These are phyloP conservation scores for Calameuta pallipes DNA, from an alignment of 2,888 invertebrate genomes.

Conservation along the genomic window DNA sequence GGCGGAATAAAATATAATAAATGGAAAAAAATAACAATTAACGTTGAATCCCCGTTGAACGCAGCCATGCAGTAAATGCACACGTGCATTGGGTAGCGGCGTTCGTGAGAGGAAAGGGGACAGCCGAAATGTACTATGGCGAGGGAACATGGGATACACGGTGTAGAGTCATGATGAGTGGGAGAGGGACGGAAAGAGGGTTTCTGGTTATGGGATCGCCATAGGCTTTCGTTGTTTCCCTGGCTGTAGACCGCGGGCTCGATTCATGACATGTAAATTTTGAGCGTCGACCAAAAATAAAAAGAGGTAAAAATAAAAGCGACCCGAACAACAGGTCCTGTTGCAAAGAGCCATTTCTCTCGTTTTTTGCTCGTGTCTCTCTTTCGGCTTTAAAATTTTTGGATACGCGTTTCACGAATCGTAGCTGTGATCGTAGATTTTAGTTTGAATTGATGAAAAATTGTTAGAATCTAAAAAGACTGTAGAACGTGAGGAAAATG, in stretches of 20 bases:
- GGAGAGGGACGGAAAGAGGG: constrained; percentile 10
- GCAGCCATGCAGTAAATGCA: constrained; percentile 39
- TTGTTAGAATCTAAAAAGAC: not conserved
- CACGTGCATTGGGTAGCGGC: constrained; percentile 20
- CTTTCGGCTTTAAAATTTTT: not conserved
- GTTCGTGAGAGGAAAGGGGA: not conserved
- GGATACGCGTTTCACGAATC: not conserved
- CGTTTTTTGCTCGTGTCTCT: not conserved
- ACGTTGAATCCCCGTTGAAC: constrained; percentile 37
- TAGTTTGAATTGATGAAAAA: not conserved
- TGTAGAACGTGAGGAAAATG: not conserved
- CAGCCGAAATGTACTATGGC: not conserved
- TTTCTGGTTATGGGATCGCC: constrained; percentile 19
- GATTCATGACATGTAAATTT: constrained; percentile 41
- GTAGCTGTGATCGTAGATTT: not conserved
- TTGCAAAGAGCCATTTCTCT: not conserved
- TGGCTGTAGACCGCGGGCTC: constrained; percentile 15
- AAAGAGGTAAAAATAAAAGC: not conserved
- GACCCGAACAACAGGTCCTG: not conserved
- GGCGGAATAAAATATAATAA: not conserved
- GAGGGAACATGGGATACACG: not conserved
- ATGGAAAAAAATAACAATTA: constrained; percentile 36
- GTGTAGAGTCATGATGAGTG: constrained; percentile 10
- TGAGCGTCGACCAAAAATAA: constrained; percentile 14
- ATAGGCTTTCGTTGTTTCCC: constrained; percentile 20